A percentile compares a stretch with the other conserved stretches of the same genome.
phyloP scores from a whole-genome alignment of 2,888 invertebrate species.

The Dicycla oo region DNA sequence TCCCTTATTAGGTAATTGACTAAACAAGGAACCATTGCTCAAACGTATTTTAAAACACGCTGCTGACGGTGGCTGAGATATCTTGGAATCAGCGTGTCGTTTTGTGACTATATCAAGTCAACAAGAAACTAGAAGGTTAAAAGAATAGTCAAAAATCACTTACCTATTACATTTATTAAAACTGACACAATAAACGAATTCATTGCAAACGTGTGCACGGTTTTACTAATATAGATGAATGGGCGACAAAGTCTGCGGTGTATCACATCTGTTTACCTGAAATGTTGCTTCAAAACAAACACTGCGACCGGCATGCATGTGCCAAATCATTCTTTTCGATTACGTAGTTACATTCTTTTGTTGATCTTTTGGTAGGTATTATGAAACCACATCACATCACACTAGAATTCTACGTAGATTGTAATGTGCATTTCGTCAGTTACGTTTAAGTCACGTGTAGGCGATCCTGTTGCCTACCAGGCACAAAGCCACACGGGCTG shows the following conservation, averaged over 20 bases:
- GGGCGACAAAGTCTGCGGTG: not conserved
- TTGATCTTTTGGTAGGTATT: not conserved
- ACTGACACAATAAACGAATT: conserved; percentile 8
- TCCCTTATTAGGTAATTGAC: not conserved
- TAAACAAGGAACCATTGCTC: not conserved
- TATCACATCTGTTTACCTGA: conserved; percentile 9
- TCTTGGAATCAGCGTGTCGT: not conserved
- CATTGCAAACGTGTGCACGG: conserved; percentile 6
- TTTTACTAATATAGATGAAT: conserved; percentile 4
- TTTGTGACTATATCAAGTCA: not conserved
- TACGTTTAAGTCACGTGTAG: too few relatives aligned
- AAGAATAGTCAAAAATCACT: not conserved
- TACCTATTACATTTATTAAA: conserved; percentile 13
- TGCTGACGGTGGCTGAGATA: not conserved
- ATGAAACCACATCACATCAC: not conserved
- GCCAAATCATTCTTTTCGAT: not conserved
- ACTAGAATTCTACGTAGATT: not conserved
- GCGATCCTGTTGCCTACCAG: not conserved
- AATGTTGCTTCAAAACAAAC: conserved; percentile 15
- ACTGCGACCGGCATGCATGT: not conserved
- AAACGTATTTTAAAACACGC: not conserved
- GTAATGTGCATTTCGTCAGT: not conserved
- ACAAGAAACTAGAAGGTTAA: not conserved
- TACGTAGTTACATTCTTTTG: not conserved
- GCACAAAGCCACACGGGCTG: not conserved